Percentiles rank a stretch among this genome's conserved stretches.
These are phyloP conservation scores for Cyprinodon variegatus DNA, from an alignment of 2,113 vertebrate genomes.

Conservation along the genomic window DNA sequence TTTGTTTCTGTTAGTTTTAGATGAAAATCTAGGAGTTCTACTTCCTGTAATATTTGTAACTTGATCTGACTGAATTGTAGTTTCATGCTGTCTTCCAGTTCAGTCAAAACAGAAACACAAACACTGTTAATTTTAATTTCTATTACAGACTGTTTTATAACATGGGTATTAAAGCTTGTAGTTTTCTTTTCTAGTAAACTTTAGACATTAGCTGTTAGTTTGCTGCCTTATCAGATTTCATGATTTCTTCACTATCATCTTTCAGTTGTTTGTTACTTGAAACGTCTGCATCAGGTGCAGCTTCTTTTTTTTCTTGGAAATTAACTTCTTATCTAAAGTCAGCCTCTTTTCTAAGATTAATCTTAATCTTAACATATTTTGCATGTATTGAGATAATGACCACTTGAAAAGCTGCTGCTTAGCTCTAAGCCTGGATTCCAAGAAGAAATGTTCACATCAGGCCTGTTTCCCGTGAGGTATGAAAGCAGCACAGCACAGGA, in stretches of 20 bases:
- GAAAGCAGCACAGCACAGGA: conserved; percentile 54
- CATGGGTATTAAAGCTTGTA: neutral
- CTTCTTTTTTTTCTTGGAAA: conserved; percentile 20
- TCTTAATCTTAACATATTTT: conserved; percentile 10
- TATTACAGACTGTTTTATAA: neutral
- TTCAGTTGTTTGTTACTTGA: neutral
- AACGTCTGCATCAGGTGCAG: neutral
- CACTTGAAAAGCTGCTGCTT: conserved; percentile 39
- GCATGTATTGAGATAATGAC: conserved; percentile 36
- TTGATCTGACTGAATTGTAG: neutral
- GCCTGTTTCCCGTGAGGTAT: conserved; percentile 25
- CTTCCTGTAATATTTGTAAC: conserved; percentile 13
- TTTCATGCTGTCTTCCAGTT: neutral
- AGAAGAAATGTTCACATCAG: conserved; percentile 41
- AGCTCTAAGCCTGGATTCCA: conserved; percentile 37
- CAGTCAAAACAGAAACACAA: neutral
- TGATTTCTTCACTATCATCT: neutral
- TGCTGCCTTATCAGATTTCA: neutral
- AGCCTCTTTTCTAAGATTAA: conserved; percentile 19
- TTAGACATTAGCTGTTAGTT: neutral
- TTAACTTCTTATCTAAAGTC: neutral
- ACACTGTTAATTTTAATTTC: neutral
- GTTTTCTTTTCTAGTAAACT: neutral
- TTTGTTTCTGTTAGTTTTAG: neutral
- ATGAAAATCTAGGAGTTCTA: neutral